These are phyloP conservation scores for Hoplias malabaricus DNA, from an alignment of 2,113 vertebrate genomes.

Conservation along the genomic window DNA sequence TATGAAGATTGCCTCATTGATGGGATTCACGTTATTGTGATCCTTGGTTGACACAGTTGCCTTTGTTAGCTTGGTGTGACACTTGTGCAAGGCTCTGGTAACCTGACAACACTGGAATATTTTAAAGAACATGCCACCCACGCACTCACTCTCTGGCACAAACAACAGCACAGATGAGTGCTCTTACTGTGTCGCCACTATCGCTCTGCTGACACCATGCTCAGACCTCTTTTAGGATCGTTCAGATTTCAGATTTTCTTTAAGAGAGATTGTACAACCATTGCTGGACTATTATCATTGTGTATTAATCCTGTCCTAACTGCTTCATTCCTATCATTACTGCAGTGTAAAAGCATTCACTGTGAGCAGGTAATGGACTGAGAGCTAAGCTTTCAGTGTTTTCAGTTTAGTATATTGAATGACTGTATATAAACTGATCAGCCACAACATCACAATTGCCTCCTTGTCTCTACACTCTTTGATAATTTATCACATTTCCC, in stretches of 20 bases:
- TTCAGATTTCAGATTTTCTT: slow-evolving; percentile 14
- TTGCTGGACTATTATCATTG: background rate
- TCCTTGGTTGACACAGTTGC: background rate
- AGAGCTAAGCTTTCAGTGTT: background rate
- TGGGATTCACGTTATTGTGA: background rate
- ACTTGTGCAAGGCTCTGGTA: background rate
- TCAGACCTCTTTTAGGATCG: slow-evolving; percentile 10
- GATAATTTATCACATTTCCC: no score
- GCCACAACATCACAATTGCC: no score
- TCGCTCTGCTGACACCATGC: slow-evolving; percentile 20
- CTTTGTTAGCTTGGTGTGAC: background rate
- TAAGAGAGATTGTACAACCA: background rate
- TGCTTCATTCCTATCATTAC: background rate
- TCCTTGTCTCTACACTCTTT: no score
- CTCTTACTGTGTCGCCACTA: slow-evolving; percentile 9
- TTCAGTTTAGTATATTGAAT: background rate
- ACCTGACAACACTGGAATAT: background rate
- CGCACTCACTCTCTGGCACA: slow-evolving; percentile 14
- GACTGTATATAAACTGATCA: no score
- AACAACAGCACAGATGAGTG: slow-evolving; percentile 9
- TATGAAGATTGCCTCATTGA: background rate
- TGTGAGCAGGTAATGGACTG: background rate
- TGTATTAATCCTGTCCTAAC: background rate
- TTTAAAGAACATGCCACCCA: background rate
- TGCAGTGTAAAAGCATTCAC: background rate